These are phyloP conservation scores for Petrocephalus schoutedeni DNA, from an alignment of 2,797 vertebrate species.

Conservation along the genomic window DNA sequence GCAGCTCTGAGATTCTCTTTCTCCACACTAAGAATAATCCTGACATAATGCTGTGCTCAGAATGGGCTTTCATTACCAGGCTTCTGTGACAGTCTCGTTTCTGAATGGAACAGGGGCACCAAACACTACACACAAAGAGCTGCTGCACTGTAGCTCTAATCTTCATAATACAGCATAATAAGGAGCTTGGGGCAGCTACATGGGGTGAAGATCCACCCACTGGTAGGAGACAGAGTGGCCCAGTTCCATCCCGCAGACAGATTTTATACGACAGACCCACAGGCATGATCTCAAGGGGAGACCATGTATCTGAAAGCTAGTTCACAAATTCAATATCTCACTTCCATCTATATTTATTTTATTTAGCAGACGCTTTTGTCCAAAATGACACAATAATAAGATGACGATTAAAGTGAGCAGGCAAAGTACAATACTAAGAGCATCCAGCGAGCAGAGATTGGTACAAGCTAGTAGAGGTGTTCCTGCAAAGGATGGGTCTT, in stretches of 20 bases:
- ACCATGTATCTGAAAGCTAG: background rate
- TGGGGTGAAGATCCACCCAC: constrained; percentile 29
- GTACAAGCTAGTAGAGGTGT: background rate
- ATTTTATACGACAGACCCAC: constrained; percentile 19
- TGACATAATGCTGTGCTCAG: constrained; percentile 42
- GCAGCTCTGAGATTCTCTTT: background rate
- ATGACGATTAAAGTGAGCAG: background rate
- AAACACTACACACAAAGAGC: constrained; percentile 40
- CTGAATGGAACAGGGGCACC: constrained; percentile 7
- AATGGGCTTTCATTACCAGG: constrained; percentile 37
- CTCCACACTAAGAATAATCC: constrained; percentile 43
- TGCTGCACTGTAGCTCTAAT: constrained; percentile 49
- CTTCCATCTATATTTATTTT: background rate
- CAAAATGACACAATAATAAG: background rate
- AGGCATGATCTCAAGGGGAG: background rate
- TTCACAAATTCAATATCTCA: background rate
- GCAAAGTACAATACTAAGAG: background rate
- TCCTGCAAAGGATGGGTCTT: background rate
- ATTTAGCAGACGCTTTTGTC: background rate
- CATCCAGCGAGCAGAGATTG: background rate
- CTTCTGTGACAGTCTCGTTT: constrained; percentile 35
- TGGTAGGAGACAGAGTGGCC: constrained; percentile 29
- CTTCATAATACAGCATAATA: constrained; percentile 61
- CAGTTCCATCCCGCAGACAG: constrained; percentile 24
- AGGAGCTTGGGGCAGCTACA: constrained; percentile 37